phyloP scores from a whole-genome alignment of 37 sponge, comb jelly and placozoan species.

The Axinella damicornis region DNA sequence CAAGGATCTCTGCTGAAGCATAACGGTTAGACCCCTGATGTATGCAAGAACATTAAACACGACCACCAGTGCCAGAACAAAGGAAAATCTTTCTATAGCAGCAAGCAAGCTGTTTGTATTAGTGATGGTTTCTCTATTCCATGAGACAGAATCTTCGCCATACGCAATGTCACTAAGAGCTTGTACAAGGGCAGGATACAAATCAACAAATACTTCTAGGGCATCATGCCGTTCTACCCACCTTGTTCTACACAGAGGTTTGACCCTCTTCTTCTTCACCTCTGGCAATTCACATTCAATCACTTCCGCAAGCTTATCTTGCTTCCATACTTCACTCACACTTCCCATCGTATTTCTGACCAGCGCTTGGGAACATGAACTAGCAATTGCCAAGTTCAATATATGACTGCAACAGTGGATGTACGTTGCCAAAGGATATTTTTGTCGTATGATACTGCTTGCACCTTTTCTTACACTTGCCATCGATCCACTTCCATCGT shows the following conservation, averaged over 20 bases:
- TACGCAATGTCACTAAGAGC: conserved; percentile 22
- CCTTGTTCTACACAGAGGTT: conserved; percentile 54
- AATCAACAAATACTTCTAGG: conserved; percentile 28
- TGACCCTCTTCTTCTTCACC: conserved; percentile 34
- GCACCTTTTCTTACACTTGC: too few species aligned
- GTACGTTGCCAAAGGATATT: too few species aligned
- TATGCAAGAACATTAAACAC: too few species aligned
- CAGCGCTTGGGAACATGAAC: conserved; percentile 31
- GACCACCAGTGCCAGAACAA: too few species aligned
- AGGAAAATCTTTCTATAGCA: conserved; percentile 40
- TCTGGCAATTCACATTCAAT: conserved; percentile 31
- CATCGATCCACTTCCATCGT: too few species aligned
- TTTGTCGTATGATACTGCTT: too few species aligned
- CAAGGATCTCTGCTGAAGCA: too few species aligned
- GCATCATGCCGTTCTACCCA: conserved; percentile 65
- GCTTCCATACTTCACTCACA: conserved; percentile 53
- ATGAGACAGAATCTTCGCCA: conserved; percentile 48
- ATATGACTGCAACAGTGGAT: too few species aligned
- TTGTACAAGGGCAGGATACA: conserved; percentile 39
- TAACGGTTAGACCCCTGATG: too few species aligned
- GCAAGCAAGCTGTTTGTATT: conserved; percentile 50
- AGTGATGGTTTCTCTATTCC: conserved; percentile 32
- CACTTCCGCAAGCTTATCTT: conserved; percentile 42
- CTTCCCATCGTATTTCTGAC: conserved; percentile 59
- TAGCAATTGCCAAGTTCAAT: conserved; percentile 53